Percentiles rank a stretch among this genome's conserved stretches.
phyloP scores from a whole-genome alignment of 2,797 vertebrate species.

The Melanogrammus aeglefinus region DNA sequence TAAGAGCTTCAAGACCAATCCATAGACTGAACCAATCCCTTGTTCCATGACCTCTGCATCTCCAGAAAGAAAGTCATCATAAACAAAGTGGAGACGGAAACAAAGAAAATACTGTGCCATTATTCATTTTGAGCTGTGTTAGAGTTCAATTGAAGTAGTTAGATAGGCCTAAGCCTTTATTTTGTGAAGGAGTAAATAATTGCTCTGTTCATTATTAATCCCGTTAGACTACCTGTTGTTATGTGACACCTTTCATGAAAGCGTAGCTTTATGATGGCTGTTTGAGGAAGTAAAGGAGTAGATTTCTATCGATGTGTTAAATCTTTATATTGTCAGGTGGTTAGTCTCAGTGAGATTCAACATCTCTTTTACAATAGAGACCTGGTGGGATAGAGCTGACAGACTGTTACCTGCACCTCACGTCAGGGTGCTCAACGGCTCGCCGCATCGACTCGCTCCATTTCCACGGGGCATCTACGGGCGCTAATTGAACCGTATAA shows the following conservation, averaged over 20 bases:
- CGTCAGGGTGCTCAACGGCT: background rate
- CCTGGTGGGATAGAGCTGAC: background rate
- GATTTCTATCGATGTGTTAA: background rate
- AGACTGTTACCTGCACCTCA: background rate
- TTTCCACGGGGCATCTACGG: background rate
- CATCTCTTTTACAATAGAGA: background rate
- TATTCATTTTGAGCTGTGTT: background rate
- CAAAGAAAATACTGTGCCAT: background rate
- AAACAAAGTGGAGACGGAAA: background rate
- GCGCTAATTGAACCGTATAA: background rate
- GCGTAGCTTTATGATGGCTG: background rate
- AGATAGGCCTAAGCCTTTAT: background rate
- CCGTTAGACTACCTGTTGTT: background rate
- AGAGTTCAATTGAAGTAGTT: background rate
- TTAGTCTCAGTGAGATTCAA: background rate
- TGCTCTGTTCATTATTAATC: background rate
- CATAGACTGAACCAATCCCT: background rate
- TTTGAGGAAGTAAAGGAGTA: background rate
- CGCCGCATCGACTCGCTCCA: background rate
- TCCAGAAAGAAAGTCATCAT: background rate
- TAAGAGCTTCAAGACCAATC: background rate
- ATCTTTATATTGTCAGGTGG: too few species aligned
- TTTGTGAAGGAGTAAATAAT: background rate
- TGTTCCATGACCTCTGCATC: background rate
- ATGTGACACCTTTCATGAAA: background rate